A percentile compares a stretch with the other conserved stretches of the same genome.
phyloP scores from a whole-genome alignment of 1,140 invertebrate genomes.

The Drosophila ironensis region DNA sequence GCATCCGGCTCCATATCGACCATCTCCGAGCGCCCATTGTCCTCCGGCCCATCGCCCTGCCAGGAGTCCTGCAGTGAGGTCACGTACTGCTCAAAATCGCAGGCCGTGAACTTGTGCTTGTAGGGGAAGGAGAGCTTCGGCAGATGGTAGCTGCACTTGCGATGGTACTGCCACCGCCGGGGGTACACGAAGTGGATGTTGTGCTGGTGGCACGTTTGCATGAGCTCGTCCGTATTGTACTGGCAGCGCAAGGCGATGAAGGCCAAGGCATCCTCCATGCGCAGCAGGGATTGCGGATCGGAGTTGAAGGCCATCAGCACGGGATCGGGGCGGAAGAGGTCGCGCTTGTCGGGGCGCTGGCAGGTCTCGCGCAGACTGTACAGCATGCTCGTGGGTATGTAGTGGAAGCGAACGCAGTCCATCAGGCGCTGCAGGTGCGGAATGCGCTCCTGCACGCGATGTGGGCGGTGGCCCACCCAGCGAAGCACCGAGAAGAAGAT shows the following conservation, averaged over 20 bases:
- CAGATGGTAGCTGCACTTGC: constrained; percentile 18
- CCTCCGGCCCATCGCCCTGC: neutral
- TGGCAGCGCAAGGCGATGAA: constrained; percentile 13
- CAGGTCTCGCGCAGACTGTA: constrained; percentile 6
- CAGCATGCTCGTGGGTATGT: constrained; percentile 17
- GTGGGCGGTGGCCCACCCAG: constrained; percentile 13
- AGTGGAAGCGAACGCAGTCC: constrained; percentile 31
- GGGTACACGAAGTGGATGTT: neutral
- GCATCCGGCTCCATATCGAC: neutral
- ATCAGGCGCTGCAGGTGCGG: constrained; percentile 10
- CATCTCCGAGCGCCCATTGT: neutral
- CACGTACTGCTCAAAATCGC: constrained; percentile 2
- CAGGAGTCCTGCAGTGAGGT: constrained; percentile 10
- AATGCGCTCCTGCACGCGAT: neutral
- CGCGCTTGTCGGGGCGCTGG: neutral
- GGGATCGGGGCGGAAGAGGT: constrained; percentile 1
- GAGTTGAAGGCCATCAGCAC: constrained; percentile 15
- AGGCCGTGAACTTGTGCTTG: neutral
- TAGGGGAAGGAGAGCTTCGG: neutral
- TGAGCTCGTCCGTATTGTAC: neutral
- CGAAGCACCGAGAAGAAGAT: constrained; percentile 32
- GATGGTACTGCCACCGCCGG: constrained; percentile 20
- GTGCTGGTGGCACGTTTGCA: neutral
- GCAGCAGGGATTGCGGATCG: neutral
- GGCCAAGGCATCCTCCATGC: constrained; percentile 6